Percentiles rank a stretch among this genome's conserved stretches.
These are phyloP conservation scores for Chloropsis cyanopogon DNA, from an alignment of 2,113 vertebrate genomes.

Conservation along the genomic window DNA sequence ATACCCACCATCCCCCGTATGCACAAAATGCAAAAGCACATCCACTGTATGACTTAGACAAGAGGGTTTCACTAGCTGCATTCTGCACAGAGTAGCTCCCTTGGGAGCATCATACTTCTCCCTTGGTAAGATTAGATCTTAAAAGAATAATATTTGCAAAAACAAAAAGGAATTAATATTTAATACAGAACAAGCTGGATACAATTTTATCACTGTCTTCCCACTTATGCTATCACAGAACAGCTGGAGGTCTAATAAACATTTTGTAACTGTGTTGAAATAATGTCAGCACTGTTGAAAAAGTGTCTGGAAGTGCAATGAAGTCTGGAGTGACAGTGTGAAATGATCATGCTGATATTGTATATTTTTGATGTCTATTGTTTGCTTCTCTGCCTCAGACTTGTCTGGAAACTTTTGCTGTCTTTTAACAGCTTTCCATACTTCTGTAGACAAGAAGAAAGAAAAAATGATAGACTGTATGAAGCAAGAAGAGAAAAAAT, in stretches of 20 bases:
- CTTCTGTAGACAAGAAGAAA: neutral
- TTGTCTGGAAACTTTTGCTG: neutral
- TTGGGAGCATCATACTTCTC: neutral
- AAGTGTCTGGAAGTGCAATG: neutral
- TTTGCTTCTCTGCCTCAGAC: neutral
- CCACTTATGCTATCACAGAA: neutral
- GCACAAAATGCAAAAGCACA: neutral
- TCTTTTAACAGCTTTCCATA: neutral
- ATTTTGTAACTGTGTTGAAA: neutral
- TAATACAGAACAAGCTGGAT: neutral
- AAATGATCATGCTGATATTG: neutral
- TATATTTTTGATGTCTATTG: neutral
- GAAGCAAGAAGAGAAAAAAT: neutral
- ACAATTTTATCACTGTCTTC: neutral
- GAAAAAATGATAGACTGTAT: neutral
- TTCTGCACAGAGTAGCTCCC: neutral
- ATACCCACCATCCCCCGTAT: fast-evolving
- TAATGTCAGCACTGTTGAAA: neutral
- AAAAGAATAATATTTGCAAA: neutral
- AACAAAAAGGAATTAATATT: neutral
- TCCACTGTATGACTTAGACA: neutral
- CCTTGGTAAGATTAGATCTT: neutral
- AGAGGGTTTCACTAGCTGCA: neutral
- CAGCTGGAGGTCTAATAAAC: neutral
- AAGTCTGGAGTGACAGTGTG: neutral